These are phyloP conservation scores for Mirounga angustirostris DNA, from an alignment of 2,113 vertebrate species.

Conservation along the genomic window DNA sequence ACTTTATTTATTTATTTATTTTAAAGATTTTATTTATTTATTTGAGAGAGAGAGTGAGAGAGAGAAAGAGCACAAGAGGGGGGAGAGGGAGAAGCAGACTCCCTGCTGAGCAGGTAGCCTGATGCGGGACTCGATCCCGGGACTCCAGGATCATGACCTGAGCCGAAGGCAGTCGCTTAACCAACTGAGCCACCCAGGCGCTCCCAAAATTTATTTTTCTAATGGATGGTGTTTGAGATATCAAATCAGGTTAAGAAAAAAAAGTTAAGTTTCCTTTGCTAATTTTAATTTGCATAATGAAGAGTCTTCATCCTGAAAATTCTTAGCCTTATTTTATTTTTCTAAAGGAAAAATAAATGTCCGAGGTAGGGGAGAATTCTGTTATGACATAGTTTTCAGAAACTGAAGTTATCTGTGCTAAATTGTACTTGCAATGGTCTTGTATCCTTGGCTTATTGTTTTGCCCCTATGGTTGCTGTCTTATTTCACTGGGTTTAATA, in stretches of 20 bases:
- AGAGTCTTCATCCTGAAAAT: background rate
- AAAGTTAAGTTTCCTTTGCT: conserved; percentile 50
- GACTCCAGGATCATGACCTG: too few species aligned
- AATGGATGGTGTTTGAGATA: background rate
- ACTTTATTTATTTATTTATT: background rate
- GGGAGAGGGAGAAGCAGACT: too few species aligned
- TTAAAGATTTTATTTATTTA: too few species aligned
- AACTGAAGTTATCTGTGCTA: background rate
- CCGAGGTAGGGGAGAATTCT: conserved; percentile 10
- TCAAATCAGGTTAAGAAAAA: conserved; percentile 3
- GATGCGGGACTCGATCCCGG: too few species aligned
- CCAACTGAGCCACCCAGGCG: too few species aligned
- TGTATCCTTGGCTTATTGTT: conserved; percentile 70
- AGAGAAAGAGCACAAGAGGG: too few species aligned
- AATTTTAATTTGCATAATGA: background rate
- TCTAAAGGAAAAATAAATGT: background rate
- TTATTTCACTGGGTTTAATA: conserved; percentile 82
- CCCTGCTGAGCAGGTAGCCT: too few species aligned
- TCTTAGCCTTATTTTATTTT: conserved; percentile 33
- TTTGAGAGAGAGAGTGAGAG: too few species aligned
- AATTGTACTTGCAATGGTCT: background rate
- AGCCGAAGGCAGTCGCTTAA: too few species aligned
- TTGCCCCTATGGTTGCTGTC: conserved; percentile 71
- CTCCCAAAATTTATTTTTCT: conserved; percentile 9
- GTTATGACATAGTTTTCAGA: background rate